These are phyloP conservation scores for Acronicta alni DNA, from an alignment of 2,888 invertebrate genomes.

Conservation along the genomic window DNA sequence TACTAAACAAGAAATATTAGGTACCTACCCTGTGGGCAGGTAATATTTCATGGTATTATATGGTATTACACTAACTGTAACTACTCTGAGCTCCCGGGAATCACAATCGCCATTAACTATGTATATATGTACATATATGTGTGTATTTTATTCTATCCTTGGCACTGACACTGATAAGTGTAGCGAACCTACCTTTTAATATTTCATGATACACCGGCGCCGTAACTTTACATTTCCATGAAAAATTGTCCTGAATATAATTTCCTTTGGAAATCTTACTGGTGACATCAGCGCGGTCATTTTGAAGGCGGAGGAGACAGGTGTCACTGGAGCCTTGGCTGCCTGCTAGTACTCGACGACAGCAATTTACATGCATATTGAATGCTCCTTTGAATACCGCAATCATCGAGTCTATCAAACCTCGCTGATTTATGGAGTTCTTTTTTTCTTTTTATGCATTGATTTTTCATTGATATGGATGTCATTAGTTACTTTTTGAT, in stretches of 20 bases:
- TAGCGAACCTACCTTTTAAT: conserved; percentile 71
- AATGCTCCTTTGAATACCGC: conserved; percentile 33
- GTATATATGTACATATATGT: conserved; percentile 25
- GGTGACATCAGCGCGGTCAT: conserved; percentile 39
- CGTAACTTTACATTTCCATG: conserved; percentile 61
- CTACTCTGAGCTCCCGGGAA: background rate
- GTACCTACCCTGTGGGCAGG: too few species aligned
- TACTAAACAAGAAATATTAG: too few species aligned
- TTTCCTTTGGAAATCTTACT: conserved; percentile 43
- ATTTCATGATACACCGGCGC: conserved; percentile 63
- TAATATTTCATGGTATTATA: too few species aligned
- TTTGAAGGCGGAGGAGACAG: conserved; percentile 34
- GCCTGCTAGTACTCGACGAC: conserved; percentile 27
- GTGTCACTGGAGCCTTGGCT: conserved; percentile 46
- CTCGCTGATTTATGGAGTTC: conserved; percentile 11
- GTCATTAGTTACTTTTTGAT: too few species aligned
- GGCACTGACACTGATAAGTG: conserved; percentile 79
- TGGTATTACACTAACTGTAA: background rate
- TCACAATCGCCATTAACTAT: background rate
- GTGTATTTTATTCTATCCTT: conserved; percentile 61
- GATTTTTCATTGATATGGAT: too few species aligned
- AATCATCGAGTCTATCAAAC: conserved; percentile 29
- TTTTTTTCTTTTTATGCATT: too few species aligned
- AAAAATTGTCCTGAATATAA: conserved; percentile 57
- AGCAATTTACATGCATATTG: conserved; percentile 54